Evolutionary conservation across 2,888 invertebrate species (phyloP), one percentile per base, ranked within the genome.

Genomic region (Ophioninae sp.): DNA sequence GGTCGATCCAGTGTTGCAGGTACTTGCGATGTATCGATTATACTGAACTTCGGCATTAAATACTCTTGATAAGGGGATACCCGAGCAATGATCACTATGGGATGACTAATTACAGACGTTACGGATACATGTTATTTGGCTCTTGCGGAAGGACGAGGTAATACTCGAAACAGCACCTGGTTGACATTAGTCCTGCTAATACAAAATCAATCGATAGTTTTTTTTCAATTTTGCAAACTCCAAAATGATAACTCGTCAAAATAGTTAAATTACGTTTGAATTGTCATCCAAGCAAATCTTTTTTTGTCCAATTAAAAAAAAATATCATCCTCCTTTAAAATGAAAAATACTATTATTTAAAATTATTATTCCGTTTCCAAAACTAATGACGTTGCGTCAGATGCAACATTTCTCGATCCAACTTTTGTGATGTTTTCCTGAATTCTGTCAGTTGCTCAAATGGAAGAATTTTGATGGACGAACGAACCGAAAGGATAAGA

Each of bases 1-100:
- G 39, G 13, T 39, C 6, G 44, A 61, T 30, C 50, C 44, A 30
- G 6, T 56, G 62, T 44, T 44, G 10, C 44, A 30, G 62, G 62
- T 50, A 64, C 50, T 64, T 62, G 62, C 44, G 23, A 0, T 7
- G 23, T 64, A 74, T 74, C 73, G 73, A 74, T 74, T 74, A n/a
- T 44, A 64, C 30, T 44, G n/a, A 64, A 64, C 73, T 74, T 74
- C 44, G 62, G 57, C 21, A 23, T n/a, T 23, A 64, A 74, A 62
- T 44, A 62, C 30, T n/a, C 23, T 74, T 23, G 73, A 64, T 64
- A 74, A 44, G 30, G 62, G 30, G 23, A 7, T n/a, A n/a, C n/a
- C 44, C n/a, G 8, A 74, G 62, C 61, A 44, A 62, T 64, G 39
- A 62, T 50, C 62, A 62, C 30, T 17, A 20, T 44, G 30, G 17